These are phyloP conservation scores for Rhizoglyphus robini DNA, from an alignment of 1,140 invertebrate species.

Conservation along the genomic window DNA sequence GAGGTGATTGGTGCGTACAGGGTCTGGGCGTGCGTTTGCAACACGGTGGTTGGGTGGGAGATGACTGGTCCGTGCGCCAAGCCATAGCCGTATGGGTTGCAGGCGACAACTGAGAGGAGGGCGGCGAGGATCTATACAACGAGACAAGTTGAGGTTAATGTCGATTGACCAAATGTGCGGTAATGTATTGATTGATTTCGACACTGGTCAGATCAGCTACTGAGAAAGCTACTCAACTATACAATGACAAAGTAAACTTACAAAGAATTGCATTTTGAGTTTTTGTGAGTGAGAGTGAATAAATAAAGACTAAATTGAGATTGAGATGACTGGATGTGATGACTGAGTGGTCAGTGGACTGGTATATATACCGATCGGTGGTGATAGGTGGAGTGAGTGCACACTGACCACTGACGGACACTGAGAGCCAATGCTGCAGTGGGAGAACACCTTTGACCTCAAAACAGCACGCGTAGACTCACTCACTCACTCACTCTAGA, in stretches of 20 bases:
- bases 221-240: no score
- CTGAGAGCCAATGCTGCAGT: no score
- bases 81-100: background rate
- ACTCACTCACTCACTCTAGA: no score
- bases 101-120: background rate
- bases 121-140: conserved; percentile 4
- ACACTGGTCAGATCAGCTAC: no score
- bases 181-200: no score
- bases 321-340: background rate
- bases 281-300: background rate
- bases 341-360: background rate
- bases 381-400: background rate
- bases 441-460: background rate
- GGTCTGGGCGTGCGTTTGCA: conserved; percentile 1
- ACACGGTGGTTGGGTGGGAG: background rate
- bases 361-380: background rate
- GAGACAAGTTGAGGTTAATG: no score
- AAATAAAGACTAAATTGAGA: background rate
- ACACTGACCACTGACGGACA: no score
- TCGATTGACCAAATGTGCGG: no score
- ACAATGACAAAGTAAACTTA: no score
- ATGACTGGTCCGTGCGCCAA: background rate
- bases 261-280: background rate
- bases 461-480: background rate
- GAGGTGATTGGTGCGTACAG: conserved; percentile 11